Base-by-base conservation (phyloP, 2,113 vertebrate genomes). In the Murina feae region DNA sequence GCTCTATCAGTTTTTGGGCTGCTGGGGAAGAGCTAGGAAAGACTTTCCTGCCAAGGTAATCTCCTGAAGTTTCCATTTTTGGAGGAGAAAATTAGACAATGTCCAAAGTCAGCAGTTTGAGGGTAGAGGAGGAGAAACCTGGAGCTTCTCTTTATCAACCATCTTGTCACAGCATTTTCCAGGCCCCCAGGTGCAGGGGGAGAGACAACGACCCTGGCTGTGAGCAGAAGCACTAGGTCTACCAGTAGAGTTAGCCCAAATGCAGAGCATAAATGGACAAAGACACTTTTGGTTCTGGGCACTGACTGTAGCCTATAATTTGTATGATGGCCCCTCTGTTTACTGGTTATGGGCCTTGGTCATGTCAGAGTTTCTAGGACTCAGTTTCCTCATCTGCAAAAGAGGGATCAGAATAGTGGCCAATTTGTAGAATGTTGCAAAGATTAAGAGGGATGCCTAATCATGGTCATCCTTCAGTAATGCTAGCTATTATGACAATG, bases 61-160 rank as follows among this genome's bases (percentile, higher is more conserved):
- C 95, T 95, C 96, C 94, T 87, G 0, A 97, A 96, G 96, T 97
- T 97, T 97, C 93, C 49, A 81, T 94, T 96, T 97, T 95, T 85
- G 93, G 94, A 96, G 91, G 35, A 93, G 89, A 97, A 97, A 96
- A 97, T 81, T 51, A 96, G 94, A 95, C 94, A 95, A 96, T 95
- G 83, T 96, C 95, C 95, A 92, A 96, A 51, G 93, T 95, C 89
- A 97, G 95, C 89, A 88, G 30, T 95, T 91, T 95, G 92, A 92
- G 82, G 84, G 60, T 58, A 9, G 71, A 94, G 28, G 79, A 82
- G 18, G 66, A 95, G 92, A 93, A 93, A 79, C 79, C 47, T 55
- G 44, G 60, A 53, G 14, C 16, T 66, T 92, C 74, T 95, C 42
- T 71, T 51, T 95, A 95, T 82, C 95, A 95, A 17, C 0, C 9